These are phyloP conservation scores for Trichopria drosophilae DNA, from an alignment of 2,888 invertebrate species.

Conservation along the genomic window DNA sequence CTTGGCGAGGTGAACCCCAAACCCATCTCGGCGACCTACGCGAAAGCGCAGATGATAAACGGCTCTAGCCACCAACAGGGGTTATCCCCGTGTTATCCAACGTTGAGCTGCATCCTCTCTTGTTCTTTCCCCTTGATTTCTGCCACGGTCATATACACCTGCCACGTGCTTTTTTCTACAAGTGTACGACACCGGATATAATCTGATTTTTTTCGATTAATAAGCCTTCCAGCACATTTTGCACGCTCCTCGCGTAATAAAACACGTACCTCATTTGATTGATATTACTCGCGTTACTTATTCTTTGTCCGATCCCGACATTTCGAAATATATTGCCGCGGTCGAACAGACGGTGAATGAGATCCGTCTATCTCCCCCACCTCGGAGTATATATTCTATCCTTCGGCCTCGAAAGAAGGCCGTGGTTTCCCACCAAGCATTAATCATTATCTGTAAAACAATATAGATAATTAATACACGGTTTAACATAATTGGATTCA, in stretches of 20 bases:
- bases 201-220: background rate
- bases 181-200: background rate
- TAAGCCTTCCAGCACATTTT: slow-evolving; percentile 10
- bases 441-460: slow-evolving; percentile 49
- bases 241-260: slow-evolving; percentile 5
- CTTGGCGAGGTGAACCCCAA: slow-evolving; percentile 48
- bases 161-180: background rate
- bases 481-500: slow-evolving; percentile 48
- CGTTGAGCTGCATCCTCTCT: slow-evolving; percentile 9
- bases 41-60: slow-evolving; percentile 50
- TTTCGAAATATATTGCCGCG: slow-evolving; percentile 9
- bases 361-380: slow-evolving; percentile 51
- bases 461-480: slow-evolving; percentile 50
- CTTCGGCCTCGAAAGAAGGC: slow-evolving; percentile 76
- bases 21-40: slow-evolving; percentile 41
- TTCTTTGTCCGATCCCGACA: slow-evolving; percentile 24
- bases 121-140: slow-evolving; percentile 5
- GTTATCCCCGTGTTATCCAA: slow-evolving; percentile 24
- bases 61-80: slow-evolving; percentile 39
- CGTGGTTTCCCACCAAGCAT: slow-evolving; percentile 67
- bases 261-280: background rate
- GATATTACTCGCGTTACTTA: background rate
- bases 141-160: background rate
- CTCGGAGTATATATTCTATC: slow-evolving; percentile 42
- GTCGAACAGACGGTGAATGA: slow-evolving; percentile 36